phyloP scores from a whole-genome alignment of 2,113 vertebrate genomes.

The Odocoileus virginianus region DNA sequence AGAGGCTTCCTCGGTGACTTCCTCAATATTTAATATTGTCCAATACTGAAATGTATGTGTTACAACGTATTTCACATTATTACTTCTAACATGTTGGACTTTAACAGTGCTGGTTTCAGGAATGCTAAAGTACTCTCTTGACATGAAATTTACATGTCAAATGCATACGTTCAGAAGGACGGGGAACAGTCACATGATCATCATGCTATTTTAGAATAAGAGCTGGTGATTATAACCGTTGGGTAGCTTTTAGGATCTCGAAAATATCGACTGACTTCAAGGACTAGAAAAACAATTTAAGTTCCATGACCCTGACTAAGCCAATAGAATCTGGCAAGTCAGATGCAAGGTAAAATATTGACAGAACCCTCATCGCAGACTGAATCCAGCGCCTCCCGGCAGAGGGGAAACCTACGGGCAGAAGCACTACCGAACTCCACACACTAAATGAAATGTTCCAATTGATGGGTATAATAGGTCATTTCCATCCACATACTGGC shows the following conservation, averaged over 20 bases:
- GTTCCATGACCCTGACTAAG: slow-evolving; percentile 33
- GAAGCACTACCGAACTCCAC: not conserved
- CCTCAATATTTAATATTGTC: not conserved
- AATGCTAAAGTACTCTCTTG: not conserved
- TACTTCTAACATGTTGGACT: not conserved
- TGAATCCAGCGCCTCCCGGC: not conserved
- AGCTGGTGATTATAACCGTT: not conserved
- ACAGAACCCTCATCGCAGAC: not conserved
- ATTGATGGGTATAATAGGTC: not conserved
- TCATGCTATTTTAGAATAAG: not conserved
- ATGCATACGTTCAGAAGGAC: not conserved
- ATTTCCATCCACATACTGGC: not conserved
- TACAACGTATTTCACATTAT: not conserved
- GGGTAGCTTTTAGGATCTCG: not conserved
- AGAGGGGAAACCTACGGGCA: not conserved
- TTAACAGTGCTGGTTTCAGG: not conserved
- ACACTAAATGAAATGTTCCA: not conserved
- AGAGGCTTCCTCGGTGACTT: not conserved
- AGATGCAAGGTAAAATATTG: not conserved
- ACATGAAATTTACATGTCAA: not conserved
- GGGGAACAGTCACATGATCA: not conserved
- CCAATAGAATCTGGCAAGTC: not conserved
- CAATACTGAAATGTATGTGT: not conserved
- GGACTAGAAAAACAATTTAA: slow-evolving; percentile 41
- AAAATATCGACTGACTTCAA: slow-evolving; percentile 53